Percentiles rank a stretch among this genome's conserved stretches.
Conservation (phyloP, 2,113 vertebrate genomes). For the Megalops atlanticus region DNA sequence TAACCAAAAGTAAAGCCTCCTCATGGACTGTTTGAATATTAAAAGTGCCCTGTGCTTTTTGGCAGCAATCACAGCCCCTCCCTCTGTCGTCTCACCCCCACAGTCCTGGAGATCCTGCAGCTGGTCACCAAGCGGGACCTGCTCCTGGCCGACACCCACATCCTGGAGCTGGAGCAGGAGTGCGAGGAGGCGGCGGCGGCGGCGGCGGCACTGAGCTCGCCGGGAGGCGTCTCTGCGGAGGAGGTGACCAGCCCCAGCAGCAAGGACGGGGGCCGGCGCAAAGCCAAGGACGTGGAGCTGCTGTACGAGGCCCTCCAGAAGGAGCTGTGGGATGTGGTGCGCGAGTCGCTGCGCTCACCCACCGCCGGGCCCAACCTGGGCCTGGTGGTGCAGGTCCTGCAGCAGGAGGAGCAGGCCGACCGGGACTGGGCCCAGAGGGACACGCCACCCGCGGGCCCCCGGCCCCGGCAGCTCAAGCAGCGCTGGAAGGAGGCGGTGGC, state of each 20-base stretch:
- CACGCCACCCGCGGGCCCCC: conserved; percentile 36
- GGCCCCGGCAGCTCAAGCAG: conserved; percentile 70
- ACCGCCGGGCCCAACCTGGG: conserved; percentile 74
- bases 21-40: too few species aligned
- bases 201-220: conserved; percentile 29
- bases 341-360: conserved; percentile 72
- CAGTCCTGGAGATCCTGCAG: conserved; percentile 88
- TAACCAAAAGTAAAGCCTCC: too few species aligned
- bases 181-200: conserved; percentile 52
- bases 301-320: conserved; percentile 86
- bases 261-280: conserved; percentile 71
- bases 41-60: too few species aligned
- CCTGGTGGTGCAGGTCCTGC: conserved; percentile 79
- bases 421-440: conserved; percentile 46
- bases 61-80: neutral
- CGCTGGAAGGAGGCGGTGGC: conserved; percentile 78
- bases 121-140: conserved; percentile 85
- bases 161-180: conserved; percentile 87
- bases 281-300: conserved; percentile 83
- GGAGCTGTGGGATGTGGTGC: conserved; percentile 82
- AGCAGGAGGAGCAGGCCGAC: conserved; percentile 82
- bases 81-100: neutral
- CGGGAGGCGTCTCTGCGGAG: conserved; percentile 31
- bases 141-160: conserved; percentile 80
- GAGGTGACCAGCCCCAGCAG: conserved; percentile 40